phyloP scores from a whole-genome alignment of 2,888 invertebrate species.

The Minunthozetes semirufus region DNA sequence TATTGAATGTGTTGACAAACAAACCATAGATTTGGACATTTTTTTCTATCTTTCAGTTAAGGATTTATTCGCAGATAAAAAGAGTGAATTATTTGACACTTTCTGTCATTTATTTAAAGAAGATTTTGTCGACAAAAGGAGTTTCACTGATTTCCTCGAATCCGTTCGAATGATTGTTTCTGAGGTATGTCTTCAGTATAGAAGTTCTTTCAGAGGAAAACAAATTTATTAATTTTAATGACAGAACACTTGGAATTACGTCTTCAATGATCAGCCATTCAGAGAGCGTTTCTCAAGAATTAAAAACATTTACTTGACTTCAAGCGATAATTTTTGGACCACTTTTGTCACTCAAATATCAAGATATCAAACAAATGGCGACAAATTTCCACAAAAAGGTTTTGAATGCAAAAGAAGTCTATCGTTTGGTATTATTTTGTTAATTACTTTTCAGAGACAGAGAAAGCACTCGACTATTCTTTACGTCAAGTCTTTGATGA shows the following conservation, averaged over 20 bases:
- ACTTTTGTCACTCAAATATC: neutral
- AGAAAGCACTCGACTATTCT: neutral
- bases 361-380: neutral
- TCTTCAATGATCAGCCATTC: neutral
- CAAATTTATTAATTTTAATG: neutral
- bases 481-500: slow-evolving; percentile 1
- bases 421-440: neutral
- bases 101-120: neutral
- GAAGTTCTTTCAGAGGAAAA: no score
- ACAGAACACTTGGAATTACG: slow-evolving; percentile 12
- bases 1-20: no score
- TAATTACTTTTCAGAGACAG: neutral
- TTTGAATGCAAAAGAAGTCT: no score
- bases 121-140: neutral
- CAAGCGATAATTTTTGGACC: slow-evolving; percentile 6
- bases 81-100: neutral
- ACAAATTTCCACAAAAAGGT: neutral
- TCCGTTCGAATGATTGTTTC: neutral
- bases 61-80: neutral
- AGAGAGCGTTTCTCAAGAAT: neutral
- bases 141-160: neutral
- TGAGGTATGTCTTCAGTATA: neutral
- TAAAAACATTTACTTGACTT: neutral
- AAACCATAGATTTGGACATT: no score
- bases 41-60: neutral